These are phyloP conservation scores for Chionomys nivalis DNA, from an alignment of 2,113 vertebrate species.

Conservation along the genomic window DNA sequence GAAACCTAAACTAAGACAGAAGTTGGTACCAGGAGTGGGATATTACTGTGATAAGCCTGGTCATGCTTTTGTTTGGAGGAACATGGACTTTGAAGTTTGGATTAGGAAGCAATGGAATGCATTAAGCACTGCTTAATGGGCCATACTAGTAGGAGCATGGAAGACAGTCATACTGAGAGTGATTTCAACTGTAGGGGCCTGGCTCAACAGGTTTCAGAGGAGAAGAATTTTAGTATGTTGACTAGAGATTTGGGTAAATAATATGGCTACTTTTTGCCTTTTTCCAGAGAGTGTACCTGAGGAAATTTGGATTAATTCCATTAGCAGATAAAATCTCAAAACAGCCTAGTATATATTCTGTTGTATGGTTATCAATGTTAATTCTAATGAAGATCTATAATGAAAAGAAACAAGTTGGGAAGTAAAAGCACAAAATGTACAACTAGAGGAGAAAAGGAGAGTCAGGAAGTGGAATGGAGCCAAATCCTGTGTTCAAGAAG, in stretches of 20 bases:
- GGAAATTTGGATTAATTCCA: not conserved
- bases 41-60: not conserved
- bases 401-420: not conserved
- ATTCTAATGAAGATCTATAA: not conserved
- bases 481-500: not conserved
- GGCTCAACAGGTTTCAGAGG: not conserved
- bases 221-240: not conserved
- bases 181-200: not conserved
- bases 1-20: not conserved
- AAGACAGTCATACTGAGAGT: not conserved
- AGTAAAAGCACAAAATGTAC: not conserved
- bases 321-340: not conserved
- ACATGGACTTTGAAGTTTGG: not conserved
- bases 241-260: not conserved
- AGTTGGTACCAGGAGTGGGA: not conserved
- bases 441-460: not conserved
- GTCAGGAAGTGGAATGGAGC: not conserved
- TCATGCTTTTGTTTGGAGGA: not conserved
- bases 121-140: not conserved
- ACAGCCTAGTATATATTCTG: not conserved
- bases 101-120: not conserved
- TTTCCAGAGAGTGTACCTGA: not conserved
- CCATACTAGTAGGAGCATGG: not conserved
- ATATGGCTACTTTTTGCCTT: not conserved
- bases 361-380: not conserved